Base-by-base conservation (phyloP, 2,888 invertebrate genomes). In the Oscheius sp. region DNA sequence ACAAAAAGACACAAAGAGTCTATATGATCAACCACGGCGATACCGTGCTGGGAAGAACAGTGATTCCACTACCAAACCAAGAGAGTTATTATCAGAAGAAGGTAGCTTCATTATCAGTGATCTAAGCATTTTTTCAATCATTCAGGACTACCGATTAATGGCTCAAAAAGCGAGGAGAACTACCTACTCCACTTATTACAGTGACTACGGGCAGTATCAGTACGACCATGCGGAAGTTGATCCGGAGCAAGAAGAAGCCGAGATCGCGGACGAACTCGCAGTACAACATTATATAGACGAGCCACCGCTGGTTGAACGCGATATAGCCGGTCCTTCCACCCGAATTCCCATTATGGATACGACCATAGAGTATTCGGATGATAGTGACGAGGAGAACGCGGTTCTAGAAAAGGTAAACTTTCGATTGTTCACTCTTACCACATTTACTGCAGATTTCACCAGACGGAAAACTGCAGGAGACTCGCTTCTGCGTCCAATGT, bases 331-430 rank as follows among this genome's bases (percentile, higher is more conserved):
- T 42, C 42, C 42, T 42, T 42, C 42, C 3, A 42, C 42, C 3
- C 42, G 42, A 42, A 42, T 42, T 5, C 42, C 42, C 7, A 42
- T 42, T 7, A 42, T 42, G 42, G 42, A 42, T 7, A 7, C 42
- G 42, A 42, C 42, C 7, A 42, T 42, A 2, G 76, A 78, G 33
- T 77, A 72, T 65, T 81, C 81, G 0, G 81, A 81, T 33, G 81
- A 81, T 51, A 79, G 79, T 10, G 81, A 81, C 35, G 79, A 77
- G 47, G 81, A 81, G 48, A 76, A 73, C 37, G 81, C 79, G 3
- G 42, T 62, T 4, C 53, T 76, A 4, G 74, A 74, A 35, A 78
- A 79, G 66, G 37, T 42, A 11, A 32, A 21, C 3, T 7, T 42
- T 42, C 7, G 42, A 42, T 42, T 42, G 7, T 42, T 42, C 3